Evolutionary conservation across 2,888 invertebrate genomes (phyloP), one percentile per base, ranked within the genome.

Genomic region (Heliconius charithonia): DNA sequence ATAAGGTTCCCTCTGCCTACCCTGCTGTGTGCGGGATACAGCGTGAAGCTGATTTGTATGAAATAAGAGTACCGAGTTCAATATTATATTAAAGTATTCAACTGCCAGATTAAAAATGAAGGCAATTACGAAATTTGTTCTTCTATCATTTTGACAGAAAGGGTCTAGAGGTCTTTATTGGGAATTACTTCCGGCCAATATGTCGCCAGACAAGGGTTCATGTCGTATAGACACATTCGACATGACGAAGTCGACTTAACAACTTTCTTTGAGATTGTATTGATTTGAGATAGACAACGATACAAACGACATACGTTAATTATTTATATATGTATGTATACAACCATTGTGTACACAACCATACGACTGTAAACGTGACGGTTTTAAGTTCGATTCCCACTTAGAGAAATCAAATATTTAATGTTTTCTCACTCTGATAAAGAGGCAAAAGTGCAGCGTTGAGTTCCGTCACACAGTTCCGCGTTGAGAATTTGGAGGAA

Each of bases 171-270:
- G 75, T 81, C 82, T 82, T 82, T 82, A 82, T 81, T 81, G 82
- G 79, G 81, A 82, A 81, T 82, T 82, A 82, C 82, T 82, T 82
- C 81, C 82, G 82, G 79, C 80, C 82, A 82, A 82, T 82, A 80
- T 82, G 81, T 81, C 81, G 79, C 77, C 74, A 77, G 79, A 81
- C 81, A 79, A 81, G 82, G 82, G 82, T 80, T 75, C 75, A 72
- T 70, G 80, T 81, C 79, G 78, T 78, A 81, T 79, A 81, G 81
- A 81, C 79, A 81, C 78, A 80, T 81, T 81, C 76, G 81, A 81
- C 80, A 81, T 79, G 79, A 81, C 78, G 80, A 81, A 81, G 80
- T n/a, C n/a, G 75, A 77, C 81, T 80, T 77, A 77, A 81, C 78
- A 80, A 81, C 76, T 79, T 80, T 75, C 75, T 76, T 71, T 59